Percentiles rank a stretch among this genome's conserved stretches.
These are phyloP conservation scores for Elaphurus davidianus DNA, from an alignment of 2,113 vertebrate species.

Conservation along the genomic window DNA sequence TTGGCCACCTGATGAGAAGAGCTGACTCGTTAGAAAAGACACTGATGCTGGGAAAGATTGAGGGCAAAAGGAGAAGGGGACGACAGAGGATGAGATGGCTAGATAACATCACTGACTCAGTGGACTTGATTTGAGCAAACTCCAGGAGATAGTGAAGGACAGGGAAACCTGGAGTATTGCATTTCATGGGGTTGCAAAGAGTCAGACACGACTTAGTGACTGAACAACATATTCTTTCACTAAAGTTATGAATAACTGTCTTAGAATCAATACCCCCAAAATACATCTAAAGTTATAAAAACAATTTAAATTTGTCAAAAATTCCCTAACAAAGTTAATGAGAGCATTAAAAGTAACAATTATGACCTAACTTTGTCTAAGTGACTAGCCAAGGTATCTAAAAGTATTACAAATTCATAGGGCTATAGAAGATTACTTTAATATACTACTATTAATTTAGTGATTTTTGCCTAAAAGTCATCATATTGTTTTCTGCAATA, in stretches of 20 bases:
- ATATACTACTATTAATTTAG: neutral
- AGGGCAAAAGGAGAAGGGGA: neutral
- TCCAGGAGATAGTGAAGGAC: neutral
- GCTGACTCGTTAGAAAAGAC: neutral
- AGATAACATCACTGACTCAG: neutral
- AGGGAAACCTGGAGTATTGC: neutral
- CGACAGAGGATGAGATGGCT: neutral
- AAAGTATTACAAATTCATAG: slow-evolving; percentile 15
- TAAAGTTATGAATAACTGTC: slow-evolving; percentile 1
- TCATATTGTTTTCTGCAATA: slow-evolving; percentile 26
- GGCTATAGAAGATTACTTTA: neutral
- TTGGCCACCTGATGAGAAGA: neutral
- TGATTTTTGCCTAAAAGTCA: neutral
- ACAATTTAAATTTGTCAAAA: neutral
- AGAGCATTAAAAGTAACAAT: neutral
- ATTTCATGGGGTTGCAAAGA: neutral
- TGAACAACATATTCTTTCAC: neutral
- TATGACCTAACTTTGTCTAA: neutral
- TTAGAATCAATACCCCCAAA: neutral
- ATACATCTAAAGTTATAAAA: neutral
- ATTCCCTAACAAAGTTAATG: neutral
- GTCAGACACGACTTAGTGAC: neutral
- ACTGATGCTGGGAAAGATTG: neutral
- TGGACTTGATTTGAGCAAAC: neutral
- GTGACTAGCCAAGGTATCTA: neutral